A percentile compares a stretch with the other conserved stretches of the same genome.
phyloP scores from a whole-genome alignment of 2,113 vertebrate genomes.

The Butastur rufipennis region DNA sequence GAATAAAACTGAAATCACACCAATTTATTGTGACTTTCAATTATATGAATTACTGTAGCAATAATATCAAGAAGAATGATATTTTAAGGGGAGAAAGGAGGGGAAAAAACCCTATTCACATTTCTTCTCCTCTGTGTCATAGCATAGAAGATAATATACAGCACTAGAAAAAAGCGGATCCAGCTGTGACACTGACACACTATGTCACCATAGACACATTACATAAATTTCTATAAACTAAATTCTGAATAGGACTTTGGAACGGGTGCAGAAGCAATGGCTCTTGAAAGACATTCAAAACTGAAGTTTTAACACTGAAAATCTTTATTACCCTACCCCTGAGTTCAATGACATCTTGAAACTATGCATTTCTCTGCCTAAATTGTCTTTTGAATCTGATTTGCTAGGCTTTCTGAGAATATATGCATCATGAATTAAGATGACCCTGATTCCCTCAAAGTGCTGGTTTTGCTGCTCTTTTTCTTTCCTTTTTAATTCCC shows the following conservation, averaged over 20 bases:
- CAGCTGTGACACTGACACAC: neutral
- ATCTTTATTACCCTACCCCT: neutral
- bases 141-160: neutral
- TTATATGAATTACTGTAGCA: neutral
- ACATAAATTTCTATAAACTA: neutral
- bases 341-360: neutral
- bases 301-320: neutral
- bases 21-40: neutral
- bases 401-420: neutral
- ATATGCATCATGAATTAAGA: neutral
- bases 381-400: neutral
- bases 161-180: neutral
- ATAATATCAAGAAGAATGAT: neutral
- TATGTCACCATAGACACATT: neutral
- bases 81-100: neutral
- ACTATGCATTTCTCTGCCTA: neutral
- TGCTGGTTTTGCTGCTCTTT: neutral
- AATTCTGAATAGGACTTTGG: neutral
- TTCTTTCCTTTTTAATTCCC: fast-evolving
- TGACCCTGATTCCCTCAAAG: neutral
- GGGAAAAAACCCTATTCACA: fast-evolving
- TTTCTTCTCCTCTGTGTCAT: neutral
- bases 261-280: neutral
- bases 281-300: neutral
- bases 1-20: neutral